Conservation (phyloP, 1,140 invertebrate genomes). For the Ceratoteleas bidentatus region DNA sequence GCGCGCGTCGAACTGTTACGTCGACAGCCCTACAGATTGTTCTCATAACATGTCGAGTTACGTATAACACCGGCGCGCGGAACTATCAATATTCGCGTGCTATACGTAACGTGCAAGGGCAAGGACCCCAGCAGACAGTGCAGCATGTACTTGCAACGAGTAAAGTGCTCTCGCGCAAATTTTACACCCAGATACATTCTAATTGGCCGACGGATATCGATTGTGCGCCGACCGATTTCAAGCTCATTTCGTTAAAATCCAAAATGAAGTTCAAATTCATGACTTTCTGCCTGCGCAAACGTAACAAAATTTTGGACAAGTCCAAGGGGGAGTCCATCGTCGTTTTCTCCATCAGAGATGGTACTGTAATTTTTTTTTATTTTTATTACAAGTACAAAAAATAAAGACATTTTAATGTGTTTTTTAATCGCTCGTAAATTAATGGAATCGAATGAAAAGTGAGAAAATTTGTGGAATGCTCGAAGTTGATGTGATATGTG, state of each 20-base stretch:
- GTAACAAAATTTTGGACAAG: slow-evolving; percentile 73
- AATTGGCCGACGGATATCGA: slow-evolving; percentile 26
- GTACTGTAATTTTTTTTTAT: slow-evolving; percentile 13
- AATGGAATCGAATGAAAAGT: no score
- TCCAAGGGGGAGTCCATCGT: slow-evolving; percentile 35
- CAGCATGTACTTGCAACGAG: slow-evolving; percentile 62
- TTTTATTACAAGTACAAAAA: no score
- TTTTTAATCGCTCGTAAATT: background rate
- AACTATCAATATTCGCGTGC: slow-evolving; percentile 77
- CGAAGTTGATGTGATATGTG: no score
- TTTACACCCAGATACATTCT: slow-evolving; percentile 49
- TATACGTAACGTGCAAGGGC: slow-evolving; percentile 76
- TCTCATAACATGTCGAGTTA: slow-evolving; percentile 47
- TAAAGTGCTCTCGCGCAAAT: slow-evolving; percentile 40
- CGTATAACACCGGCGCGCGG: slow-evolving; percentile 51
- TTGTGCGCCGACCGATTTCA: slow-evolving; percentile 11
- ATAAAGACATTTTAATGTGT: background rate
- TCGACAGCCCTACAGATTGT: slow-evolving; percentile 44
- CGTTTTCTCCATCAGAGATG: slow-evolving; percentile 35
- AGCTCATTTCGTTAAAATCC: slow-evolving; percentile 2
- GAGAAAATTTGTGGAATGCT: no score
- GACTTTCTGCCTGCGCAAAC: slow-evolving; percentile 71
- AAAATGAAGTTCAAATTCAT: slow-evolving; percentile 74
- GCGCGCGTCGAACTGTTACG: slow-evolving; percentile 43
- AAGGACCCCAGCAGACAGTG: slow-evolving; percentile 76